Evolutionary conservation across 2,797 vertebrate genomes (phyloP).

Genomic region (Megalops cyprinoides): DNA sequence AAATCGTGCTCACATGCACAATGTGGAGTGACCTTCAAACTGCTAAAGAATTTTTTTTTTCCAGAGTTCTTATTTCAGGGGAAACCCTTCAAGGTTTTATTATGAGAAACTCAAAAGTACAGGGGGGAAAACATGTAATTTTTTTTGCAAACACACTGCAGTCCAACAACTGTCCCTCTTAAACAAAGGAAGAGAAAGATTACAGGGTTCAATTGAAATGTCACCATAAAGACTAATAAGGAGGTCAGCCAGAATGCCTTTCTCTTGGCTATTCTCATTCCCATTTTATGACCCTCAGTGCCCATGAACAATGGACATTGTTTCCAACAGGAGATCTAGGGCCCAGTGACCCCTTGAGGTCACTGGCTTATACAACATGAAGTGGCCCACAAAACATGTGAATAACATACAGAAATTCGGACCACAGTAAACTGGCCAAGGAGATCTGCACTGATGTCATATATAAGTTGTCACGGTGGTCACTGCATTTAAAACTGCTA

Average conservation of each 20-base stretch:
- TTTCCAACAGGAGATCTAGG: constrained; percentile 1
- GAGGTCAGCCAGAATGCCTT: constrained; percentile 54
- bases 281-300: constrained; percentile 31
- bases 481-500: background rate
- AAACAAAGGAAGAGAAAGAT: constrained; percentile 44
- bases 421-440: background rate
- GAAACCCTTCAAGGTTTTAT: background rate
- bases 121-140: background rate
- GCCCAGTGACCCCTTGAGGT: background rate
- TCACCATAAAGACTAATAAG: constrained; percentile 47
- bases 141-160: background rate
- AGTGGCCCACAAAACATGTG: background rate
- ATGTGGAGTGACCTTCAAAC: background rate
- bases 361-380: background rate
- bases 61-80: no score
- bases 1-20: background rate
- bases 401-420: background rate
- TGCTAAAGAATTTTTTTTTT: background rate
- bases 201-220: constrained; percentile 44
- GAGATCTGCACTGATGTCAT: background rate
- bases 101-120: background rate
- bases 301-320: constrained; percentile 37
- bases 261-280: constrained; percentile 53
- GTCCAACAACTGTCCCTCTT: background rate
- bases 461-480: background rate